These are phyloP conservation scores for Campoletis raptor DNA, from an alignment of 2,888 invertebrate species.

Conservation along the genomic window DNA sequence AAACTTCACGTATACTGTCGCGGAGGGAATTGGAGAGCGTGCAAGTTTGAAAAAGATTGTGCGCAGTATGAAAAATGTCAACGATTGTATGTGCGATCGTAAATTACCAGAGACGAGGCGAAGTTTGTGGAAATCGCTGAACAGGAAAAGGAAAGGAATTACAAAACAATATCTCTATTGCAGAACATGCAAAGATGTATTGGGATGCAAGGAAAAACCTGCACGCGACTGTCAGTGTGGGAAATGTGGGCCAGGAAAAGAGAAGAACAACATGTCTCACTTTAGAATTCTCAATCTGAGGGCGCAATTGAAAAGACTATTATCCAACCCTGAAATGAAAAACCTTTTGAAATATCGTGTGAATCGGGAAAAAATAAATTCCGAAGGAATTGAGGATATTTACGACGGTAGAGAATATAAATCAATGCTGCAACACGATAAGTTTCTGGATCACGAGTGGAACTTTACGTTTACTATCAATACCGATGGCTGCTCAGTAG, in stretches of 20 bases:
- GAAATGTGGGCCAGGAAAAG: slow-evolving; percentile 1
- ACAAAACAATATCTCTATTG: neutral
- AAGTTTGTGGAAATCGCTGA: neutral
- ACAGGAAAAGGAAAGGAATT: neutral
- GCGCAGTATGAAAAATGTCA: neutral
- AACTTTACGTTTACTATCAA: slow-evolving; percentile 47
- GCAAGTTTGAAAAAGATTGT: neutral
- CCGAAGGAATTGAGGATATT: slow-evolving; percentile 40
- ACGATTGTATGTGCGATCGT: neutral
- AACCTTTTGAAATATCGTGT: slow-evolving; percentile 36
- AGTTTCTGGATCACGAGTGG: slow-evolving; percentile 28
- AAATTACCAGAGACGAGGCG: slow-evolving; percentile 10
- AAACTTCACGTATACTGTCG: neutral
- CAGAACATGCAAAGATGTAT: neutral
- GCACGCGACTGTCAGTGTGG: neutral
- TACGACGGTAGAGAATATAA: slow-evolving; percentile 43
- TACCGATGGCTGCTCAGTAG: slow-evolving; percentile 50
- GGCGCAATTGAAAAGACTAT: neutral
- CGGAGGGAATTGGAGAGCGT: neutral
- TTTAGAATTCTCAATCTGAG: neutral
- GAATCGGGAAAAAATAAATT: slow-evolving; percentile 8
- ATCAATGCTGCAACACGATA: slow-evolving; percentile 24
- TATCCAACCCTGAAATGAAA: neutral
- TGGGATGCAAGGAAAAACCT: neutral
- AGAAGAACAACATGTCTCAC: neutral